Evolutionary conservation across 1,140 invertebrate genomes (phyloP).

Genomic region (Platyscapa corneri): DNA sequence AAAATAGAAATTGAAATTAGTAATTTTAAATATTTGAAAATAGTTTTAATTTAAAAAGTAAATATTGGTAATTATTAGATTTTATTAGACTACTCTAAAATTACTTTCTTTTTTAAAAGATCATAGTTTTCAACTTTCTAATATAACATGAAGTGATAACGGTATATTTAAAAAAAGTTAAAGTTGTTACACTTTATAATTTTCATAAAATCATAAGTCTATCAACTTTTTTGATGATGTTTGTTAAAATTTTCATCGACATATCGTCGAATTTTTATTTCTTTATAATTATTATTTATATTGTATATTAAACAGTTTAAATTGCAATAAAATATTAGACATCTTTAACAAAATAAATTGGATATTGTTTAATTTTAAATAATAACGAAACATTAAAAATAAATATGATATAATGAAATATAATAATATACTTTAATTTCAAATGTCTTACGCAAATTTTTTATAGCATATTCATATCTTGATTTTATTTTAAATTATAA

Average conservation of each 20-base stretch:
- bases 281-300: background rate
- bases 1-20: background rate
- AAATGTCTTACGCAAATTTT: too few species aligned
- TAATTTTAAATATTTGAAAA: background rate
- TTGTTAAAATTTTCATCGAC: background rate
- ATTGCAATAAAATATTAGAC: background rate
- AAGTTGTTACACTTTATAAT: background rate
- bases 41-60: background rate
- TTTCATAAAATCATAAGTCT: constrained; percentile 21
- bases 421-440: too few species aligned
- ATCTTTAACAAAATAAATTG: background rate
- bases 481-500: too few species aligned
- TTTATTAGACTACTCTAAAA: background rate
- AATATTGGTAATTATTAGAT: background rate
- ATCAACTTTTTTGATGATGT: constrained; percentile 3
- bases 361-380: background rate
- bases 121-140: constrained; percentile 9
- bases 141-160: background rate
- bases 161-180: background rate
- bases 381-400: background rate
- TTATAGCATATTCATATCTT: too few species aligned
- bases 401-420: background rate
- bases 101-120: constrained; percentile 6
- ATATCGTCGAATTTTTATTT: background rate
- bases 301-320: background rate